These are phyloP conservation scores for Isaurus tuberculatus DNA, from an alignment of 92 coral and sea anemone species.

Conservation along the genomic window DNA sequence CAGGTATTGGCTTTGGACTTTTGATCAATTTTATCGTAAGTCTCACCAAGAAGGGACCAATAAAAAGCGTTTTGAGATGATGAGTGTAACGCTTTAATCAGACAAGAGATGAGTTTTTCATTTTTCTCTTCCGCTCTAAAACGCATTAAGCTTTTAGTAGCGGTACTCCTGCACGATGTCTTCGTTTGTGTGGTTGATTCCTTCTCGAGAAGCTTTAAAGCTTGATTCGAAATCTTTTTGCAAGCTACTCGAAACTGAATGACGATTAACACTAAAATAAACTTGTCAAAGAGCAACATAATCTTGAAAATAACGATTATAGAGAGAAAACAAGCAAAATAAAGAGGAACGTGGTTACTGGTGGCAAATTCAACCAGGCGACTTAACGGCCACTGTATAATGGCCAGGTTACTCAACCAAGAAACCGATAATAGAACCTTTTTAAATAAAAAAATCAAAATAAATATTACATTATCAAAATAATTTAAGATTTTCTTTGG, in stretches of 20 bases:
- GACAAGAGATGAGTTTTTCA: conserved; percentile 73
- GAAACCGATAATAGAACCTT: not conserved
- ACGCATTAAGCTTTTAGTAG: conserved; percentile 63
- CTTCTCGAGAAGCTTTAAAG: conserved; percentile 72
- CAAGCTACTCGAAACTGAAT: conserved; percentile 19
- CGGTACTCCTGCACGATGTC: conserved; percentile 67
- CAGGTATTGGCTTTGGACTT: conserved; percentile 74
- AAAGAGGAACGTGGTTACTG: not conserved
- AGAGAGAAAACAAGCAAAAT: not conserved
- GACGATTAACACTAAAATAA: not conserved
- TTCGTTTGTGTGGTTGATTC: conserved; percentile 62
- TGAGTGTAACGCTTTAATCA: conserved; percentile 67
- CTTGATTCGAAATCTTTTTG: conserved; percentile 55
- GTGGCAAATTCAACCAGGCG: conserved; percentile 24
- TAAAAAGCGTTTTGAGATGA: conserved; percentile 61
- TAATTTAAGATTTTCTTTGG: too few relatives aligned
- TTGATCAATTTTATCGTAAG: conserved; percentile 55
- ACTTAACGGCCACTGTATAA: not conserved
- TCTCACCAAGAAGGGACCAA: conserved; percentile 88
- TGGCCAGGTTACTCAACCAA: conserved; percentile 29
- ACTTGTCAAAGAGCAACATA: conserved; percentile 16
- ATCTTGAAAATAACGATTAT: not conserved
- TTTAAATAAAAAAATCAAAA: too few relatives aligned
- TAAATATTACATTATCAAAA: too few relatives aligned
- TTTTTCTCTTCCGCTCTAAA: conserved; percentile 72